Evolutionary conservation across 2,888 invertebrate species (phyloP).

Genomic region (Pyrrhosoma nymphula): DNA sequence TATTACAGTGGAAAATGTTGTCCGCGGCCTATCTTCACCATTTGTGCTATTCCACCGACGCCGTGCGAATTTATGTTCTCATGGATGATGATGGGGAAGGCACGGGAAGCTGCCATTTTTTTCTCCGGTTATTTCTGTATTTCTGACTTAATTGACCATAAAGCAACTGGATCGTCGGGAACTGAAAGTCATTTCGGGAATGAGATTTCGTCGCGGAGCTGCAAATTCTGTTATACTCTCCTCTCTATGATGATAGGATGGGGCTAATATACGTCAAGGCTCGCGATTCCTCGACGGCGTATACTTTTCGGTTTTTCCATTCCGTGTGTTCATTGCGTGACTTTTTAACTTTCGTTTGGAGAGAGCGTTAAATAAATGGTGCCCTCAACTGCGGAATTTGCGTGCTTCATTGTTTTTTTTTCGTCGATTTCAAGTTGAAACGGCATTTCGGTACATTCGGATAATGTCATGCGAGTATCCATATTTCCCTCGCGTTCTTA

Average conservation of each 20-base stretch:
- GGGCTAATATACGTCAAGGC: neutral
- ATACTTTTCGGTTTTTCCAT: neutral
- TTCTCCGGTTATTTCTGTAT: neutral
- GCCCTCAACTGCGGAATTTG: neutral
- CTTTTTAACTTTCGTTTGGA: neutral
- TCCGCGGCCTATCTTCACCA: neutral
- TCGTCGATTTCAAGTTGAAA: neutral
- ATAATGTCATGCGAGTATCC: neutral
- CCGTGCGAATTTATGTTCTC: neutral
- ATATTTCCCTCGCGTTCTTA: neutral
- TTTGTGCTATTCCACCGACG: neutral
- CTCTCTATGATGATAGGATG: neutral
- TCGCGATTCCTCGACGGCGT: neutral
- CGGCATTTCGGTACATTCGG: neutral
- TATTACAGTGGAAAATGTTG: constrained; percentile 21
- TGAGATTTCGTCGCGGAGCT: neutral
- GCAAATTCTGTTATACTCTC: neutral
- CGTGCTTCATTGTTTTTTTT: neutral
- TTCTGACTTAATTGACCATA: constrained; percentile 20
- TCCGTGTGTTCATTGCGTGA: neutral
- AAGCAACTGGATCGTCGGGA: neutral
- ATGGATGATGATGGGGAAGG: neutral
- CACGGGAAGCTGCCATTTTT: neutral
- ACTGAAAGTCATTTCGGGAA: constrained; percentile 21
- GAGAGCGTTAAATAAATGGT: neutral